Base-by-base conservation (phyloP, 2,797 vertebrate species). In the Cirrhinus molitorella region DNA sequence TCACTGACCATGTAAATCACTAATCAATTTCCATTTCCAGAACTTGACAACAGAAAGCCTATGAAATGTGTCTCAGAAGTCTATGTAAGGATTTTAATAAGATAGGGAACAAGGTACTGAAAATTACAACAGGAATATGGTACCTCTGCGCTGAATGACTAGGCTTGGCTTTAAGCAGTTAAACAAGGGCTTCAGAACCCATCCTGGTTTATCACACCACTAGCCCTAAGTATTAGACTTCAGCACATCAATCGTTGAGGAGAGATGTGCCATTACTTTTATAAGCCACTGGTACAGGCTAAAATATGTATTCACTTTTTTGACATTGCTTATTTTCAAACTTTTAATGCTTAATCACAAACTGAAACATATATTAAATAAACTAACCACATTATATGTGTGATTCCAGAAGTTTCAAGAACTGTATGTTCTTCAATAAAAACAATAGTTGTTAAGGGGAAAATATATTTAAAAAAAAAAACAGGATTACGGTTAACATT, bases 1-100 rank as follows among this genome's bases (percentile, higher is more conserved):
- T 96, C 96, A 96, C 96, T 97, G 97, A 97, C 97, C 97, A 99
- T 98, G 97, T 98, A 99, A 98, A 99, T 98, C 96, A 97, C 96
- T 97, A 98, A 99, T 99, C 97, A 98, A 99, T 99, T 99, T 97
- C 97, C 96, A 98, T 99, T 99, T 98, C 96, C 96, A 97, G 96
- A 96, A 95, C 96, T 96, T 96, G 96, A 97, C 95, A 96, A 96
- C 95, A 96, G 96, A 97, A 96, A 96, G 95, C 96, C 92, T 92
- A 91, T 93, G 92, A 92, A 95, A 93, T 93, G 95, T 94, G 93
- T 94, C 95, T 94, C 94, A 94, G 93, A 94, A 94, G 94, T 89
- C 90, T 92, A 92, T 91, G 91, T 92, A 93, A 95, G 93, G 94
- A 95, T 94, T 96, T 96, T 96, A 96, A 95, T 94, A 94, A 91